Evolutionary conservation across 2,113 vertebrate species (phyloP), one percentile per base, ranked within the genome.

Genomic region (Gasterosteus nipponicus): DNA sequence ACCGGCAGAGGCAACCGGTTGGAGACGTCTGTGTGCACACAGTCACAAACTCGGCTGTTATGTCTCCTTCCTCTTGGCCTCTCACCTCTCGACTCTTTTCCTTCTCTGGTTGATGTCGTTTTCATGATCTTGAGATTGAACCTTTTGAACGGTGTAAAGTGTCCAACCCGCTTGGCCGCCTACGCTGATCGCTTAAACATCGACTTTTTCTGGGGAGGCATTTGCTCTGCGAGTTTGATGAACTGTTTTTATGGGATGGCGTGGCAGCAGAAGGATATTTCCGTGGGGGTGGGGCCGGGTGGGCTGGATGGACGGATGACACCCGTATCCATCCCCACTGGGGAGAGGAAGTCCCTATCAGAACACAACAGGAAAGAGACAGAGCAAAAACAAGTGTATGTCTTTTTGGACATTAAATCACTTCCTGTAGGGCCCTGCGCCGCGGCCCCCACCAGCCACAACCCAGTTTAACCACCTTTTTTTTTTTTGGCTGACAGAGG

Each of bases 281-380:
- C 87, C 87, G 73, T 79, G 49, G 59, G 75, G 65, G 75, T 80
- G 78, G 80, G 33, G 39, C 35, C 35, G 35, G 7, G 77, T 86
- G 79, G 46, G 77, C 67, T 42, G 69, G 82, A 89, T 89, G 87
- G 88, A 89, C 89, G 87, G 93, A 93, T 93, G 93, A 93, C 92
- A 93, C 92, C 81, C 74, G 72, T 83, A 87, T 92, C 93, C 92
- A 93, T 92, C 93, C 89, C 88, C 87, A 80, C 85, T 81, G 80
- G 90, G 91, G 88, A 94, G 80, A 94, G 95, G 95, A 95, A 94
- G 93, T 93, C 81, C 82, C 88, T 93, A 93, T 92, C 90, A 92
- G 93, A 95, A 89, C 94, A 95, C 94, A 95, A 95, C 94, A 95
- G 94, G 95, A 95, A 95, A 94, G 77, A 91, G 80, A 91, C 81